Evolutionary conservation across 2,797 vertebrate species (phyloP).

Genomic region (Babyrousa celebensis): DNA sequence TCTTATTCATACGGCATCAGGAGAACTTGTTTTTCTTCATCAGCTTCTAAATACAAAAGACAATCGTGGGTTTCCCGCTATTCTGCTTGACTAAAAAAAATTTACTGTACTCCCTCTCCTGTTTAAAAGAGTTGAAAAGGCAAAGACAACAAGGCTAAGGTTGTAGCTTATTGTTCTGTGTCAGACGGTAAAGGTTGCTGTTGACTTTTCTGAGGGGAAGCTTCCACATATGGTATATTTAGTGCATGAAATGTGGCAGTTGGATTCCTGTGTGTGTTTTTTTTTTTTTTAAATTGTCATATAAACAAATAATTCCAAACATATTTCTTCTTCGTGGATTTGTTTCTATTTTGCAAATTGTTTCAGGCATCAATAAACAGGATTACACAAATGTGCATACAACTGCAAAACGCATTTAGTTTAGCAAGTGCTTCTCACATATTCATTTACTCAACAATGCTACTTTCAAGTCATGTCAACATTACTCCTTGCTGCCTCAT

Average conservation of each 20-base stretch:
- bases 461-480: constrained; percentile 91
- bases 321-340: constrained; percentile 87
- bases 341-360: constrained; percentile 90
- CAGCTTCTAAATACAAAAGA: background rate
- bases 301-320: constrained; percentile 89
- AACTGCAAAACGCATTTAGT: constrained; percentile 89
- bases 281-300: constrained; percentile 87
- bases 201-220: constrained; percentile 83
- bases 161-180: constrained; percentile 73
- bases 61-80: background rate
- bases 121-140: background rate
- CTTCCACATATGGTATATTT: constrained; percentile 88
- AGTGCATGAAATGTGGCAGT: constrained; percentile 88
- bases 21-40: constrained; percentile 27
- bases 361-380: constrained; percentile 91
- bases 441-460: constrained; percentile 90
- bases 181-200: constrained; percentile 82
- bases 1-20: background rate
- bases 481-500: constrained; percentile 90
- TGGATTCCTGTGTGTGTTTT: constrained; percentile 86
- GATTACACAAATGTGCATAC: constrained; percentile 88
- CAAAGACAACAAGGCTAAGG: background rate
- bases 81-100: background rate
- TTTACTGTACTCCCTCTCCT: background rate
- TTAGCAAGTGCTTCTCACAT: constrained; percentile 91